A percentile compares a stretch with the other conserved stretches of the same genome.
phyloP scores from a whole-genome alignment of 2,888 invertebrate species.

The Keiferia lycopersicella region DNA sequence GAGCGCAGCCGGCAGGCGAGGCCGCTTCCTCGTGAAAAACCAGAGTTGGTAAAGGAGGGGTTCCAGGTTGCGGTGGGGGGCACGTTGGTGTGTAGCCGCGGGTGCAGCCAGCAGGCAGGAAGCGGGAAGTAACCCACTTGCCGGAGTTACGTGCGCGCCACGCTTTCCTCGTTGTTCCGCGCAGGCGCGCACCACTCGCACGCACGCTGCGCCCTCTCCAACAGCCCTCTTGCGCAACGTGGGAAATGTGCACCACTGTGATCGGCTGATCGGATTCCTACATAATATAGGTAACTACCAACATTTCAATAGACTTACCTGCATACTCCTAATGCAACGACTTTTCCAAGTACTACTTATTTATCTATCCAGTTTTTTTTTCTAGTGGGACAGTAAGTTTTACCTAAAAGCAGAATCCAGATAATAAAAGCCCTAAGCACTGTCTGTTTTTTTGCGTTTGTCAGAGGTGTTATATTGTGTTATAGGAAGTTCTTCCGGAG shows the following conservation, averaged over 20 bases:
- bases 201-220: conserved; percentile 24
- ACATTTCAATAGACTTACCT: not conserved
- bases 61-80: conserved; percentile 29
- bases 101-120: conserved; percentile 43
- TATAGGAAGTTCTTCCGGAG: conserved; percentile 27
- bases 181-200: conserved; percentile 41
- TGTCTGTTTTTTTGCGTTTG: too few relatives aligned
- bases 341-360: too few relatives aligned
- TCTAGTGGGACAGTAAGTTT: too few relatives aligned
- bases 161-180: conserved; percentile 60
- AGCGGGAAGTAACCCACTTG: conserved; percentile 72
- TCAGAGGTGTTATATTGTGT: conserved; percentile 2
- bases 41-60: conserved; percentile 32
- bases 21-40: conserved; percentile 55
- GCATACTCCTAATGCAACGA: not conserved
- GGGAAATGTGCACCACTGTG: conserved; percentile 13
- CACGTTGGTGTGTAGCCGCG: conserved; percentile 13
- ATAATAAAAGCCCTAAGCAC: too few relatives aligned
- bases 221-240: conserved; percentile 23
- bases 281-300: not conserved
- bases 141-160: conserved; percentile 59
- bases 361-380: too few relatives aligned
- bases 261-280: not conserved
- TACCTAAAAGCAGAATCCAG: too few relatives aligned
- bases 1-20: conserved; percentile 7